Percentiles rank a stretch among this genome's conserved stretches.
Conservation (phyloP, 2,797 vertebrate genomes). For the Tapirus indicus region DNA sequence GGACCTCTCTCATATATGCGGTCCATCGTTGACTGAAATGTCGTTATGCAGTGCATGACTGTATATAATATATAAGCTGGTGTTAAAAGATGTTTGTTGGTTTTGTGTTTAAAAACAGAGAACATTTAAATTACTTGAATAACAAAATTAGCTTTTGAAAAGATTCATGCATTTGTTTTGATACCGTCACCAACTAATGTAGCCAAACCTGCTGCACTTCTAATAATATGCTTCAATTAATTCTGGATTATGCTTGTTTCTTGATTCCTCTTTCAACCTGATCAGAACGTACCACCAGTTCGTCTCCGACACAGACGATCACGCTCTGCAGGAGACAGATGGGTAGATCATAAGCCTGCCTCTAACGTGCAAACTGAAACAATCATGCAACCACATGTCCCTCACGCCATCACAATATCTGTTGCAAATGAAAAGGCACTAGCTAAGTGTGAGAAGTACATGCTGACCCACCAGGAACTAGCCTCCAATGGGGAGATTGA, state of each 20-base stretch:
- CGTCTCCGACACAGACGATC: slow-evolving; percentile 92
- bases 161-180: slow-evolving; percentile 48
- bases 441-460: slow-evolving; percentile 97
- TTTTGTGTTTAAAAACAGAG: slow-evolving; percentile 57
- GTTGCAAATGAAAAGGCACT: slow-evolving; percentile 94
- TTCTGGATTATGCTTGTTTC: slow-evolving; percentile 83
- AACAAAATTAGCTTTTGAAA: slow-evolving; percentile 51
- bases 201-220: slow-evolving; percentile 82
- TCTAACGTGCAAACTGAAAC: slow-evolving; percentile 94
- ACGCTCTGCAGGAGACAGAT: slow-evolving; percentile 95
- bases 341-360: slow-evolving; percentile 97
- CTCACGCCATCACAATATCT: slow-evolving; percentile 94
- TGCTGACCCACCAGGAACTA: slow-evolving; percentile 98
- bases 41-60: too few species aligned
- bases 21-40: too few species aligned
- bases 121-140: slow-evolving; percentile 36
- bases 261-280: slow-evolving; percentile 85
- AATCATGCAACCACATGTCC: slow-evolving; percentile 95
- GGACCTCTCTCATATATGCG: too few species aligned
- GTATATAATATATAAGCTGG: not conserved
- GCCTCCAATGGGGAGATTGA: slow-evolving; percentile 97
- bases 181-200: slow-evolving; percentile 35
- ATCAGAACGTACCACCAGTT: slow-evolving; percentile 90
- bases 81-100: slow-evolving; percentile 44
- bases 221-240: slow-evolving; percentile 70